Evolutionary conservation across 1,140 invertebrate genomes (phyloP), one percentile per base, ranked within the genome.

Genomic region (Drosophila lini): DNA sequence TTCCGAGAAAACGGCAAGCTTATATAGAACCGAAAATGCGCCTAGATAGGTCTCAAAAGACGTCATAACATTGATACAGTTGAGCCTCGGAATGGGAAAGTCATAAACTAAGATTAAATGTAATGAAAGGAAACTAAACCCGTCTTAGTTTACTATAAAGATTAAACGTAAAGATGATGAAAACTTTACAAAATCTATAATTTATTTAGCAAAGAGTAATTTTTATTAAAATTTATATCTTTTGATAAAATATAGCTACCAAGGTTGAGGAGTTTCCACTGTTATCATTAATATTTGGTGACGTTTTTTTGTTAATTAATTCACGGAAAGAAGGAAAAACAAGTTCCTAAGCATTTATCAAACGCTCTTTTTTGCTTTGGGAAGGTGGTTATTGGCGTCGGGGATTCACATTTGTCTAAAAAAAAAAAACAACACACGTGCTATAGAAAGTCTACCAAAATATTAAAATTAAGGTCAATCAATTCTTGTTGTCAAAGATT

Each of bases 231-330:
- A 5, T 53, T 3, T 34, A 2, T 16, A 13, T n/a, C 1, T 19
- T 1, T 6, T 3, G 5, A 0, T 44, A 19, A 9, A 19, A 15
- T 0, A 5, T 19, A 31, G 4, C 1, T 7, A 7, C 3, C 2
- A 2, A 25, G 3, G 0, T 41, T 11, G 1, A 8, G 4, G 19
- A 34, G 28, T 45, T 19, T 15, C 9, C 9, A 34, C 64, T 50
- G 36, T 50, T 10, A 25, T 1, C 25, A 28, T 16, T 40, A 38
- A 32, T 38, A 34, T 22, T 68, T 45, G 19, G 67, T 70, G 67
- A 70, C 63, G 63, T 68, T 55, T 68, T 11, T 64, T 22, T 6
- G 19, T 28, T 70, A 68, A 56, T 68, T 45, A 38, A 67, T 68
- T 44, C 38, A 44, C 16, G 13, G 9, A 45, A 56, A 31, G 25